phyloP scores from a whole-genome alignment of 2,888 invertebrate genomes.

The Tridacna gigas region DNA sequence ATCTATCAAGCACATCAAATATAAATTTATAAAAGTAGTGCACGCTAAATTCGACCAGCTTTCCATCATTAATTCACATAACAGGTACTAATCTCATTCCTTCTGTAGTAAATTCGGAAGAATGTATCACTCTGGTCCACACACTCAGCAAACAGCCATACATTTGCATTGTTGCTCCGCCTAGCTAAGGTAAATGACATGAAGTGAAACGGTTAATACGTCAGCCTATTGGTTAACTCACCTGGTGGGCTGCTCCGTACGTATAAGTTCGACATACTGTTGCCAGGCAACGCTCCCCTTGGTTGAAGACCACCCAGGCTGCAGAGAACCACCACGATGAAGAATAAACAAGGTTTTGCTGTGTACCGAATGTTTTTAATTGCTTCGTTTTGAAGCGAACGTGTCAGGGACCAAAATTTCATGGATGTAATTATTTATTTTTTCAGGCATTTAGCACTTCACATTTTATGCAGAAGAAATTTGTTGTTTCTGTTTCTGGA shows the following conservation, averaged over 20 bases:
- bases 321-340: slow-evolving; percentile 75
- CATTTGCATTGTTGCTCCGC: slow-evolving; percentile 80
- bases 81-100: slow-evolving; percentile 61
- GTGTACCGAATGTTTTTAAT: slow-evolving; percentile 67
- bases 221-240: slow-evolving; percentile 80
- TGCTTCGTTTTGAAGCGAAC: slow-evolving; percentile 64
- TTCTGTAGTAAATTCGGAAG: slow-evolving; percentile 64
- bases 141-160: slow-evolving; percentile 70
- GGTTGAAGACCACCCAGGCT: slow-evolving; percentile 84
- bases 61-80: slow-evolving; percentile 74
- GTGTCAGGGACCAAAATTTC: slow-evolving; percentile 65
- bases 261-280: slow-evolving; percentile 83
- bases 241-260: slow-evolving; percentile 79
- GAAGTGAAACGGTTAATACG: slow-evolving; percentile 72
- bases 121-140: slow-evolving; percentile 66
- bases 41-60: slow-evolving; percentile 72
- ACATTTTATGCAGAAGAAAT: slow-evolving; percentile 19
- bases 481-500: neutral
- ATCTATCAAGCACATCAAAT: slow-evolving; percentile 18
- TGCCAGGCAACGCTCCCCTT: slow-evolving; percentile 84
- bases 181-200: slow-evolving; percentile 80
- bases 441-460: slow-evolving; percentile 60
- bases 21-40: slow-evolving; percentile 46
- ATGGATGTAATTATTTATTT: slow-evolving; percentile 62
- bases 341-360: slow-evolving; percentile 77